Percentiles rank a stretch among this genome's conserved stretches.
Conservation (phyloP, 2,888 invertebrate genomes). For the Drosophila quinaria region DNA sequence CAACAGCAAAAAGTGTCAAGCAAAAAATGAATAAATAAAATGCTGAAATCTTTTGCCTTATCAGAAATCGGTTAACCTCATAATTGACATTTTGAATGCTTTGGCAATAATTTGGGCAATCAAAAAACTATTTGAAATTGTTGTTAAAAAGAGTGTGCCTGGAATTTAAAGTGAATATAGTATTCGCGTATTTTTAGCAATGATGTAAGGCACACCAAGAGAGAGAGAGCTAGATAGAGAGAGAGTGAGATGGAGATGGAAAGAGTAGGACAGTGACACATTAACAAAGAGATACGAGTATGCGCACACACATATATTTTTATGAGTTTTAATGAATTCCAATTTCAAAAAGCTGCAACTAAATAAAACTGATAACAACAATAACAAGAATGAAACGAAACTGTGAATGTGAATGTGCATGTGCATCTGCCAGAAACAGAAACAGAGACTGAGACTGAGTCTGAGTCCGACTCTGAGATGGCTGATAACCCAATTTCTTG, state of each 20-base stretch:
- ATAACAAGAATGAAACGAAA: conserved; percentile 26
- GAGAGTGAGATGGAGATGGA: conserved; percentile 1
- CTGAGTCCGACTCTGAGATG: conserved; percentile 53
- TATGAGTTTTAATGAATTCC: conserved; percentile 72
- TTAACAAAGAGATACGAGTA: conserved; percentile 17
- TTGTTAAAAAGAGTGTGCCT: conserved; percentile 22
- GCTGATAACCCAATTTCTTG: conserved; percentile 77
- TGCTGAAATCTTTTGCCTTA: conserved; percentile 17
- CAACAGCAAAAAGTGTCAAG: background rate
- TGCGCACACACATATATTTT: conserved; percentile 34
- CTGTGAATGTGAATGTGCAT: conserved; percentile 42
- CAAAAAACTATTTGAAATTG: conserved; percentile 44
- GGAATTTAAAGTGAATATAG: conserved; percentile 29
- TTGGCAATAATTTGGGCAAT: conserved; percentile 40
- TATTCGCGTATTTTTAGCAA: conserved; percentile 68
- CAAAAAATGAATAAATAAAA: background rate
- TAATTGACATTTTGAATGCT: conserved; percentile 29
- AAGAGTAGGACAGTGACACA: conserved; percentile 25
- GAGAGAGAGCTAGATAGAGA: background rate
- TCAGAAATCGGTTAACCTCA: conserved; percentile 34
- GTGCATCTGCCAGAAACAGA: conserved; percentile 14
- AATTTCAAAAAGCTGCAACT: conserved; percentile 60
- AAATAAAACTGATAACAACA: conserved; percentile 67
- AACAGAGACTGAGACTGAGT: conserved; percentile 30
- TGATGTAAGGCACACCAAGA: conserved; percentile 49